A percentile compares a stretch with the other conserved stretches of the same genome.
phyloP scores from a whole-genome alignment of 2,113 vertebrate species.

The Cacatua alba region DNA sequence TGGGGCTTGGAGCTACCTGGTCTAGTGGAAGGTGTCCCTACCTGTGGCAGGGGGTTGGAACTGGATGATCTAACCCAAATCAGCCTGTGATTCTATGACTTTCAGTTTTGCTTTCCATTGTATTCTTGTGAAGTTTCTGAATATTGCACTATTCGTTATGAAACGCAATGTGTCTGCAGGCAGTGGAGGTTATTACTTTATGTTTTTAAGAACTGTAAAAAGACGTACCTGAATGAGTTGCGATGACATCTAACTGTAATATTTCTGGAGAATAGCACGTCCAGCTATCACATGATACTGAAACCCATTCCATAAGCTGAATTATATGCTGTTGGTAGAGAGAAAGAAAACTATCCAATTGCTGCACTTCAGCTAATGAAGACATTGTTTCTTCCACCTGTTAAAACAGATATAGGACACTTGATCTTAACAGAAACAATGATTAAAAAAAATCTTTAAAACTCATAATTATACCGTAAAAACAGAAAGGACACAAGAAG shows the following conservation, averaged over 20 bases:
- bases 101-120: not conserved
- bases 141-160: not conserved
- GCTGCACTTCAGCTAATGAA: conserved; percentile 78
- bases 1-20: not conserved
- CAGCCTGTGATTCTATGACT: not conserved
- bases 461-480: not conserved
- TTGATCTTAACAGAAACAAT: not conserved
- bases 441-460: not conserved
- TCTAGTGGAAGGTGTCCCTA: not conserved
- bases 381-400: conserved; percentile 82
- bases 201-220: not conserved
- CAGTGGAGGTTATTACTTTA: not conserved
- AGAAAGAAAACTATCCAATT: conserved; percentile 52
- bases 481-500: not conserved
- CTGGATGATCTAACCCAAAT: not conserved
- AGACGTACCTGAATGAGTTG: conserved; percentile 84
- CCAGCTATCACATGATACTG: conserved; percentile 79
- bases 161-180: not conserved
- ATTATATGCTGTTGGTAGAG: conserved; percentile 84
- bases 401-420: not conserved
- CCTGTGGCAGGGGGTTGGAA: not conserved
- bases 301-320: conserved; percentile 84
- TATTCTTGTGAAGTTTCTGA: not conserved
- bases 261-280: conserved; percentile 81
- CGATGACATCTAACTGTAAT: conserved; percentile 81